Base-by-base conservation (phyloP, 2,113 vertebrate species). In the Paraplagusia blochii region DNA sequence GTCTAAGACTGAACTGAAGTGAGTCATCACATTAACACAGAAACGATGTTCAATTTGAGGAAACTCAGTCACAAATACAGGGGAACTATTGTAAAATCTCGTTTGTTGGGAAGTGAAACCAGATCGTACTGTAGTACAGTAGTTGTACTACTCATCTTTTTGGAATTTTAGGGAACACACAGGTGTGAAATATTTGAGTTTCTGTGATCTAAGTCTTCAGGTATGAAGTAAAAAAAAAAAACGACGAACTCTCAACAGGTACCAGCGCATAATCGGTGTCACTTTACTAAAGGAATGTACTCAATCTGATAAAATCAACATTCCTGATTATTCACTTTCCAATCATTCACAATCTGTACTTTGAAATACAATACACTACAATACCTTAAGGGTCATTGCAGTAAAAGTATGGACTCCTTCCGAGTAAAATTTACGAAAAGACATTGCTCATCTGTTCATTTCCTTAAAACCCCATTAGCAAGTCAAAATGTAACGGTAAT, bases 1-100 rank as follows among this genome's bases (percentile, higher is more conserved):
- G 39, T 59, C 29, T 9, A 19, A 14, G 29, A 42, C 11, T 17
- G 8, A 45, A 14, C 38, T 47, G 17, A 64, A 45, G 38, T 52
- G 51, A 71, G 16, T 80, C 68, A 76, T 51, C 17, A 9, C 6
- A 2, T 29, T 29, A 29, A 29, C 22, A 29, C 22, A 29, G 22
- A 4, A 29, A n/a, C n/a, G n/a, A n/a, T n/a, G n/a, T n/a, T n/a
- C 12, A 1, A 11, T 38, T 11, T 38, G 36, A 11, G 36, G 8
- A 38, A 38, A 36, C 35, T 36, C 35, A 10, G 35, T 36, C 35
- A 36, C 35, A 7, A 36, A 5, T 36, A 10, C 5, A 38, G 13
- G 4, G 38, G 2, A 4, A 29, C 6, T 6, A 29, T 29, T 4
- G 22, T 29, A 29, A 29, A 29, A 29, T 29, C 22, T 29, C 6